phyloP scores from a whole-genome alignment of 2,888 invertebrate species.

The Priocnemis perturbator region DNA sequence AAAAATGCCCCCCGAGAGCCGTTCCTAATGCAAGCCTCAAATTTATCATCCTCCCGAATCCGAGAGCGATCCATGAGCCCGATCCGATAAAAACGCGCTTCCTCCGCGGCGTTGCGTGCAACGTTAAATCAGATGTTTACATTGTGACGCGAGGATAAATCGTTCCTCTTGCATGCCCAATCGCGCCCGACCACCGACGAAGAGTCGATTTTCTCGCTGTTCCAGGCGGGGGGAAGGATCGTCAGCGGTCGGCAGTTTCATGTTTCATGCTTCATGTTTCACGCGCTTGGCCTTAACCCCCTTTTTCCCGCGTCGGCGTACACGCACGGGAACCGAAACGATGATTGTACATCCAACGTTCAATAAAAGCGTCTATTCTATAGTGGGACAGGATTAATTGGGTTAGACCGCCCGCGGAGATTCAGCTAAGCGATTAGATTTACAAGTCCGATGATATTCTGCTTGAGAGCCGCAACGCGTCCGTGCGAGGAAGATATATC shows the following conservation, averaged over 20 bases:
- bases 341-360: slow-evolving; percentile 11
- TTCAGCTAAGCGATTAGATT: slow-evolving; percentile 26
- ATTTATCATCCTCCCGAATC: no score
- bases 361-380: slow-evolving; percentile 25
- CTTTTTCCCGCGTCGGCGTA: slow-evolving; percentile 27
- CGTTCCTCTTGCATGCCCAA: slow-evolving; percentile 13
- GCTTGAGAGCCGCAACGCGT: no score
- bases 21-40: no score
- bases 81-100: no score
- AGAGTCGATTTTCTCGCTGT: no score
- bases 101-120: slow-evolving; percentile 13
- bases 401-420: slow-evolving; percentile 30
- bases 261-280: no score
- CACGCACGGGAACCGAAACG: slow-evolving; percentile 10
- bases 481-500: no score
- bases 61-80: no score
- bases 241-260: no score
- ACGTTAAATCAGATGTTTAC: slow-evolving; percentile 30
- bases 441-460: slow-evolving; percentile 4
- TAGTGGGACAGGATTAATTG: slow-evolving; percentile 31
- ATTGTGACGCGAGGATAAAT: slow-evolving; percentile 13
- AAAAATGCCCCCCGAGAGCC: no score
- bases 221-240: no score
- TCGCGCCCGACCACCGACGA: background rate
- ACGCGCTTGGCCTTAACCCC: slow-evolving; percentile 49